phyloP scores from a whole-genome alignment of 2,888 invertebrate species.

The Loripinus fragilis region DNA sequence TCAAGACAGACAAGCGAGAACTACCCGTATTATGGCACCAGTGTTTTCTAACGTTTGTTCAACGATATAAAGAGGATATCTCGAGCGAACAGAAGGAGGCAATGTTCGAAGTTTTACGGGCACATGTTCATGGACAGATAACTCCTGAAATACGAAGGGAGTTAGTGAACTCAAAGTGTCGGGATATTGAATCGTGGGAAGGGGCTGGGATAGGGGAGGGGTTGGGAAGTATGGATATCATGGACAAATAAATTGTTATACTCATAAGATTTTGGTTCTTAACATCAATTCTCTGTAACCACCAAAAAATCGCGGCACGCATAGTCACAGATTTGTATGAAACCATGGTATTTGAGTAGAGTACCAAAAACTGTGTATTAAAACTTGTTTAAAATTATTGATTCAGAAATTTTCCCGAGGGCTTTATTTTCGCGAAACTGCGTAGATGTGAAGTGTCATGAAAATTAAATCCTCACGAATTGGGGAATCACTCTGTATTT shows the following conservation, averaged over 20 bases:
- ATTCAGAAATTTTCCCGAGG: no score
- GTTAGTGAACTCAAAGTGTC: slow-evolving; percentile 91
- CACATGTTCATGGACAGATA: slow-evolving; percentile 87
- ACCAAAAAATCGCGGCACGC: no score
- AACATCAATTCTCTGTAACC: no score
- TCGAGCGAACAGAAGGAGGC: slow-evolving; percentile 96
- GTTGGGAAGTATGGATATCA: not conserved
- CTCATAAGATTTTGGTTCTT: no score
- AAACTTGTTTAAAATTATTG: no score
- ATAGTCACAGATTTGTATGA: no score
- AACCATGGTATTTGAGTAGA: no score
- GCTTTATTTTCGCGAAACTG: no score
- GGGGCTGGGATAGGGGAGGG: slow-evolving; percentile 29
- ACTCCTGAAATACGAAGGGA: slow-evolving; percentile 94
- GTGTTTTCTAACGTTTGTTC: slow-evolving; percentile 95
- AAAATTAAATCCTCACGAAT: no score
- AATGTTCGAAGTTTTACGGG: slow-evolving; percentile 90
- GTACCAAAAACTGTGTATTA: no score
- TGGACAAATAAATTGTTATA: not conserved
- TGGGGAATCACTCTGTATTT: no score
- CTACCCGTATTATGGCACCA: slow-evolving; percentile 99
- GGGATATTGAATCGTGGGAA: slow-evolving; percentile 85
- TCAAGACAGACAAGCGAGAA: slow-evolving; percentile 91
- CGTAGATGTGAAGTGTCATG: no score
- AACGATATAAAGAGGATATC: slow-evolving; percentile 97